These are phyloP conservation scores for Drosophila anceps DNA, from an alignment of 2,888 invertebrate genomes.

Conservation along the genomic window DNA sequence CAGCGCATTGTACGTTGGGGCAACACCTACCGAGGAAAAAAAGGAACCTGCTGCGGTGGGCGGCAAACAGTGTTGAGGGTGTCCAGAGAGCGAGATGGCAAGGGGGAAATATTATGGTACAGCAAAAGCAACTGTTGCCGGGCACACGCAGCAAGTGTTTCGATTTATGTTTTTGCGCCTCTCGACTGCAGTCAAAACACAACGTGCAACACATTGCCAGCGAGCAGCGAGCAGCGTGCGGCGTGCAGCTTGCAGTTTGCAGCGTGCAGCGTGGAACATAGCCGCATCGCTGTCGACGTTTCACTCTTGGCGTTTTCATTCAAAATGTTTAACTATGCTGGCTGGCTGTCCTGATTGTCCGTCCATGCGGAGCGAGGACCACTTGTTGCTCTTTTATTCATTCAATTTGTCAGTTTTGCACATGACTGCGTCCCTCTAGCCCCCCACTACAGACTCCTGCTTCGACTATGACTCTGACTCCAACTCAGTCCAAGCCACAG, in stretches of 20 bases:
- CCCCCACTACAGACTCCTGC: not conserved
- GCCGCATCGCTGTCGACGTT: slow-evolving; percentile 46
- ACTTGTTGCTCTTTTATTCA: slow-evolving; percentile 85
- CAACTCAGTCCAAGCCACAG: slow-evolving; percentile 7
- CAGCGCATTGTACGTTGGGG: slow-evolving; percentile 44
- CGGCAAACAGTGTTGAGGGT: slow-evolving; percentile 24
- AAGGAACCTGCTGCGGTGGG: slow-evolving; percentile 62
- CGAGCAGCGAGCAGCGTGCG: slow-evolving; percentile 4
- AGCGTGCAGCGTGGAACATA: not conserved
- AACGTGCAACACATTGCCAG: slow-evolving; percentile 33
- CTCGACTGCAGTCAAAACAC: slow-evolving; percentile 66
- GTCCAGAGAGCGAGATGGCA: not conserved
- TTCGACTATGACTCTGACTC: not conserved
- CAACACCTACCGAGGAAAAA: slow-evolving; percentile 74
- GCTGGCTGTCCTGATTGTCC: slow-evolving; percentile 47
- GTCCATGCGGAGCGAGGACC: slow-evolving; percentile 70
- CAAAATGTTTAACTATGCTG: slow-evolving; percentile 76
- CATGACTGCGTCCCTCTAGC: slow-evolving; percentile 31
- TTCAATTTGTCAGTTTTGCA: slow-evolving; percentile 84
- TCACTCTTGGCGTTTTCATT: slow-evolving; percentile 76
- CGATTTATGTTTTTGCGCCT: slow-evolving; percentile 83
- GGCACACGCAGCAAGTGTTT: slow-evolving; percentile 75
- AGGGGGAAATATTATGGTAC: not conserved
- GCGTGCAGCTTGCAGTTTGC: too few relatives aligned
- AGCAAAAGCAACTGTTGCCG: slow-evolving; percentile 23